Conservation (phyloP, 2,797 vertebrate species). For the Anisognathus igniventris region DNA sequence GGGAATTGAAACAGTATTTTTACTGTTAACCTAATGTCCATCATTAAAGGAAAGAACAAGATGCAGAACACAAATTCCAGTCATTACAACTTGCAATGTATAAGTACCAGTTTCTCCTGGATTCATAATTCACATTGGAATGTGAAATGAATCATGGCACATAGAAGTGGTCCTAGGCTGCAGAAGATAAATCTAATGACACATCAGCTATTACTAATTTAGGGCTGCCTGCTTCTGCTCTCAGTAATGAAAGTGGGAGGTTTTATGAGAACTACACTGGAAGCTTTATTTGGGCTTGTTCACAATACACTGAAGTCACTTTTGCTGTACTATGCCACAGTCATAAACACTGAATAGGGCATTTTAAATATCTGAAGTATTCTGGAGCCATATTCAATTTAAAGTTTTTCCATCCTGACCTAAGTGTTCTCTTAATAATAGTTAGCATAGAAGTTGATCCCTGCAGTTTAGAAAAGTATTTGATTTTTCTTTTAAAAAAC, state of each 20-base stretch:
- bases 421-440: background rate
- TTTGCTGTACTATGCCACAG: background rate
- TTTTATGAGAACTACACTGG: background rate
- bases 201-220: constrained; percentile 55
- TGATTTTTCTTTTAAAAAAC: background rate
- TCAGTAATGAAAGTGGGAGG: background rate
- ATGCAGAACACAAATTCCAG: background rate
- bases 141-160: constrained; percentile 19
- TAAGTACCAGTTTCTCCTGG: constrained; percentile 3
- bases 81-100: background rate
- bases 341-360: background rate
- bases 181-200: constrained; percentile 58
- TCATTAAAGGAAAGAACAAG: background rate
- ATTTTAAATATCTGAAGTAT: background rate
- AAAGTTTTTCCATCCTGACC: background rate
- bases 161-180: constrained; percentile 14
- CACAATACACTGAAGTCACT: background rate
- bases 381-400: background rate
- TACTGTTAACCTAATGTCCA: background rate
- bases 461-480: background rate
- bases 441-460: background rate
- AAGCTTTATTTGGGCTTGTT: background rate
- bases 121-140: constrained; percentile 52
- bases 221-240: background rate
- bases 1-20: background rate